phyloP scores from a whole-genome alignment of 2,113 vertebrate genomes.

The Epinephelus fuscoguttatus region DNA sequence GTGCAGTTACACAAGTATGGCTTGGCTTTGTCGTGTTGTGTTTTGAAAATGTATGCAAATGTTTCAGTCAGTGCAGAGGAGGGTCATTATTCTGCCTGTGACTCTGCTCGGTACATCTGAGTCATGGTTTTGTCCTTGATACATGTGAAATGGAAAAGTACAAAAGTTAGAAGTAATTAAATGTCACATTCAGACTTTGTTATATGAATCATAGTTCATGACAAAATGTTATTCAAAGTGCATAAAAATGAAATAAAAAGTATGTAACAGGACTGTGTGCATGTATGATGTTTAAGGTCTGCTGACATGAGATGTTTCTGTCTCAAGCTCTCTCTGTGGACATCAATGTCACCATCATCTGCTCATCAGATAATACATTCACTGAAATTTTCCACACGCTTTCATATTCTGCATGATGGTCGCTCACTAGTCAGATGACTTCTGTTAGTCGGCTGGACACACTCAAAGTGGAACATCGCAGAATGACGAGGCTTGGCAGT shows the following conservation, averaged over 20 bases:
- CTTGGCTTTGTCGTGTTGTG: background rate
- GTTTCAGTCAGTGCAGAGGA: background rate
- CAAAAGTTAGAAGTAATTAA: background rate
- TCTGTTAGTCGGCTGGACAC: background rate
- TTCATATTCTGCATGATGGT: background rate
- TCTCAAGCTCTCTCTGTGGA: background rate
- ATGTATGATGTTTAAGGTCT: background rate
- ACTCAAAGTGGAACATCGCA: background rate
- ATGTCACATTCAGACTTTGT: background rate
- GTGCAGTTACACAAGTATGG: background rate
- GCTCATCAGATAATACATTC: background rate
- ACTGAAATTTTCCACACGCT: background rate
- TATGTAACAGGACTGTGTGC: background rate
- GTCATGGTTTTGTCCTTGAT: background rate
- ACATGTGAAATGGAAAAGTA: background rate
- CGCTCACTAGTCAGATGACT: conserved; percentile 32
- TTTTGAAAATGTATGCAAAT: background rate
- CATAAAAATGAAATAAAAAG: background rate
- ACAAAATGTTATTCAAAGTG: no score
- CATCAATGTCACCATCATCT: background rate
- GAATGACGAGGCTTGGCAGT: background rate
- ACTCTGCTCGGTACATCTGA: background rate
- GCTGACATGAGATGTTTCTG: background rate
- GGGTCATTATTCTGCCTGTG: background rate
- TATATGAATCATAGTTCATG: background rate